These are phyloP conservation scores for Melangyna quadrimaculata DNA, from an alignment of 2,888 invertebrate genomes.

Conservation along the genomic window DNA sequence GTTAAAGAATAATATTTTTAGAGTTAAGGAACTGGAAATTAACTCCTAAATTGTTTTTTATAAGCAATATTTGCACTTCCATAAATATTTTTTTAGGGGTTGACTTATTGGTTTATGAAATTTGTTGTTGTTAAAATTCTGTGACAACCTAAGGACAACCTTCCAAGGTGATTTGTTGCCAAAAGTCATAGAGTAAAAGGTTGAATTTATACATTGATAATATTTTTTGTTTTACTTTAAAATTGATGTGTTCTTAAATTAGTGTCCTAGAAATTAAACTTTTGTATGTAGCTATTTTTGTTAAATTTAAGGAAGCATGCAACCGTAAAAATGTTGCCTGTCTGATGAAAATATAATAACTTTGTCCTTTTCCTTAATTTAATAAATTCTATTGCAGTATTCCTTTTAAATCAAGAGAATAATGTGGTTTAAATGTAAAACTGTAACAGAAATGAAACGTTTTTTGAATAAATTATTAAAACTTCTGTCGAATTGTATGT, in stretches of 20 bases:
- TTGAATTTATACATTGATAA: neutral
- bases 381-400: neutral
- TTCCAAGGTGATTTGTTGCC: neutral
- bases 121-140: neutral
- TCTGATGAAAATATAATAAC: too few relatives aligned
- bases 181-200: neutral
- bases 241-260: neutral
- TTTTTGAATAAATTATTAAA: neutral
- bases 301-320: neutral
- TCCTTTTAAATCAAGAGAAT: neutral
- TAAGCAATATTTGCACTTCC: neutral
- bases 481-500: neutral
- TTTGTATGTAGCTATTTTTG: neutral
- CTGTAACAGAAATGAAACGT: too few relatives aligned
- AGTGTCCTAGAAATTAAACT: neutral
- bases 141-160: neutral
- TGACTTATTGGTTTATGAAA: neutral
- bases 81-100: neutral
- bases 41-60: slow-evolving; percentile 8
- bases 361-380: too few relatives aligned
- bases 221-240: neutral
- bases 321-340: neutral
- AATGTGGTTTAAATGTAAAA: neutral
- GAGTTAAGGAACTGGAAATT: slow-evolving; percentile 26
- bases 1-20: slow-evolving; percentile 1